Evolutionary conservation across 2,888 invertebrate species (phyloP).

Genomic region (Apamea crenata): DNA sequence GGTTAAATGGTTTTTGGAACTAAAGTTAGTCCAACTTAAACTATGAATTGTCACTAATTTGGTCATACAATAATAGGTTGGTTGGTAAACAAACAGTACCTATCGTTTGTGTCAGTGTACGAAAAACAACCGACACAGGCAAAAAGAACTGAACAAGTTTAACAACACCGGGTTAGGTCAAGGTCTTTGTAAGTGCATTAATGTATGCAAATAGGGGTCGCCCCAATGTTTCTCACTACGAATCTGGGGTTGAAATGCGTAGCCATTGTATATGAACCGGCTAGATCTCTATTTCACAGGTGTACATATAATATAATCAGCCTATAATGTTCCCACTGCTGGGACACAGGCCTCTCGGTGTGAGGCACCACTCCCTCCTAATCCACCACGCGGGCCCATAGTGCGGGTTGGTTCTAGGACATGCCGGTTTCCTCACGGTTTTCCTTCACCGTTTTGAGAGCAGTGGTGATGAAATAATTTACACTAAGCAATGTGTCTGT

Average conservation of each 20-base stretch:
- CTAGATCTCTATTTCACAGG: slow-evolving; percentile 2
- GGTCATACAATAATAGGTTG: not conserved
- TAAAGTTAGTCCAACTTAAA: not conserved
- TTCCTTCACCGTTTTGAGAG: not conserved
- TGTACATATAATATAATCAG: not conserved
- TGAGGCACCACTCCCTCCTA: not conserved
- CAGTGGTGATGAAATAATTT: not conserved
- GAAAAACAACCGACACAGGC: slow-evolving; percentile 10
- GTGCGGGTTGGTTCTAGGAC: not conserved
- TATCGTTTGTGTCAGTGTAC: not conserved
- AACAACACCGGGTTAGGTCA: slow-evolving; percentile 33
- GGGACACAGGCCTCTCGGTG: not conserved
- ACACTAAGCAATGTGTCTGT: not conserved
- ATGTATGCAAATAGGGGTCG: slow-evolving; percentile 43
- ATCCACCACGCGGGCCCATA: not conserved
- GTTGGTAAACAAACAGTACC: not conserved
- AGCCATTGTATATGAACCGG: not conserved
- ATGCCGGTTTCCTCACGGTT: not conserved
- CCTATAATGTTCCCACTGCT: not conserved
- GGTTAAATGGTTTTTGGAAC: too few relatives aligned
- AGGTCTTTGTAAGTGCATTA: slow-evolving; percentile 41
- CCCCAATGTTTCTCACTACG: not conserved
- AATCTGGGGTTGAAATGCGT: slow-evolving; percentile 10
- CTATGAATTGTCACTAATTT: not conserved
- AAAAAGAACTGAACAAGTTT: slow-evolving; percentile 7